Conservation (phyloP, 2,797 vertebrate genomes). For the Enteromius paludinosus region DNA sequence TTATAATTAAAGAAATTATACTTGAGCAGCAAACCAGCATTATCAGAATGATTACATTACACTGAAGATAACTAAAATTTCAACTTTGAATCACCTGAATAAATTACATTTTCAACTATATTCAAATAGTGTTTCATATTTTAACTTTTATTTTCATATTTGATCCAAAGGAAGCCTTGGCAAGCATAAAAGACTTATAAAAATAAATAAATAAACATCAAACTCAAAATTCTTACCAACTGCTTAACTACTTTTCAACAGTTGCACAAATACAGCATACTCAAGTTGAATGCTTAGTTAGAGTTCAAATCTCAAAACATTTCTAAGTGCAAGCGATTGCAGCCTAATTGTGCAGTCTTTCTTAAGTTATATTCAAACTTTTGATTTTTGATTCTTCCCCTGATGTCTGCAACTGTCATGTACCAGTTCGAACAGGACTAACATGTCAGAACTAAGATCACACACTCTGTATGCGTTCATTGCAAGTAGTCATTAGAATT, state of each 20-base stretch:
- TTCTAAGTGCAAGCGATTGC: neutral
- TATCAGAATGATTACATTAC: neutral
- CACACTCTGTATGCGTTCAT: too few relatives aligned
- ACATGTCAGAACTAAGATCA: too few relatives aligned
- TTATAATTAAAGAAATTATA: neutral
- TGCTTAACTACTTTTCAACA: neutral
- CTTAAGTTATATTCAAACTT: neutral
- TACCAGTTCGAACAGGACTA: too few relatives aligned
- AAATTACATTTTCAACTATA: too few relatives aligned
- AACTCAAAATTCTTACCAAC: neutral
- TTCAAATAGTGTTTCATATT: neutral
- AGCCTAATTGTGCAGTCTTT: neutral
- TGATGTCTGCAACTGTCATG: too few relatives aligned
- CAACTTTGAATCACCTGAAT: too few relatives aligned
- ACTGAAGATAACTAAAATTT: neutral
- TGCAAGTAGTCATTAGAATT: too few relatives aligned
- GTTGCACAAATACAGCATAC: neutral
- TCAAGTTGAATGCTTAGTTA: neutral
- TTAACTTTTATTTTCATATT: neutral
- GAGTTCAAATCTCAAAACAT: too few relatives aligned
- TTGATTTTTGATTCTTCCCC: too few relatives aligned
- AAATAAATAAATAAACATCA: neutral
- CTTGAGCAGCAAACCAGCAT: neutral
- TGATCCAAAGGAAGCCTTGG: neutral
- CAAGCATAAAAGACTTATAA: neutral